Evolutionary conservation across 2,797 vertebrate genomes (phyloP), one percentile per base, ranked within the genome.

Genomic region (Lacerta bilineata): DNA sequence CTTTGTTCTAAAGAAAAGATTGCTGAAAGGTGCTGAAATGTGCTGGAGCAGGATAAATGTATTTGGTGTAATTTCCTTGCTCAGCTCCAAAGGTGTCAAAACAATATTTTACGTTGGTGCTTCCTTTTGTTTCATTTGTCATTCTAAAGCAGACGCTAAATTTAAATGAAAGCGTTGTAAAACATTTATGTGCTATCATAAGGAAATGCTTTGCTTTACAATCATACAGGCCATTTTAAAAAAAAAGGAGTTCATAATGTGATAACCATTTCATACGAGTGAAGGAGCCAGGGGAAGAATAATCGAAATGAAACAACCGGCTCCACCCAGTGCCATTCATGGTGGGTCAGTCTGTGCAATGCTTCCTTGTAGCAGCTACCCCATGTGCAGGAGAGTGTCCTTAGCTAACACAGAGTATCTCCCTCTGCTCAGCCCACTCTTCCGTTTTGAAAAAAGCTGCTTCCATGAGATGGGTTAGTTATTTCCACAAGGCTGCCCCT

Each of bases 131-230:
- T 82, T 29, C 46, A 83, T 64, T 46, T 72, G 71, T 79, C 29
- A 74, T 89, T 80, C 50, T 46, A 87, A 83, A 55, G 66, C n/a
- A 50, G 75, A 83, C 36, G 17, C 50, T 74, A 83, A 79, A 72
- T 86, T 79, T 87, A 79, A 84, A 72, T 61, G 66, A 74, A 88
- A 88, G 39, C 27, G 39, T 76, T 72, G 55, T 59, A 90, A 79
- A 91, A 77, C 41, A 91, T 3, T 66, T 64, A 36, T 33, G n/a
- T 88, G 84, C 80, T 86, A 77, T 72, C 72, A 82, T 43, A 87
- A 72, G 66, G 13, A 5, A 33, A 10, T 68, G 13, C 81, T 87
- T 87, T 86, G 81, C 80, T 91, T 93, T 83, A 93, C 87, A 87
- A 39, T 69, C 77, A 79, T 46, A 86, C 39, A 39, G 3, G 1